A percentile compares a stretch with the other conserved stretches of the same genome.
These are phyloP conservation scores for Syngnathus scovelli DNA, from an alignment of 2,113 vertebrate genomes.

Conservation along the genomic window DNA sequence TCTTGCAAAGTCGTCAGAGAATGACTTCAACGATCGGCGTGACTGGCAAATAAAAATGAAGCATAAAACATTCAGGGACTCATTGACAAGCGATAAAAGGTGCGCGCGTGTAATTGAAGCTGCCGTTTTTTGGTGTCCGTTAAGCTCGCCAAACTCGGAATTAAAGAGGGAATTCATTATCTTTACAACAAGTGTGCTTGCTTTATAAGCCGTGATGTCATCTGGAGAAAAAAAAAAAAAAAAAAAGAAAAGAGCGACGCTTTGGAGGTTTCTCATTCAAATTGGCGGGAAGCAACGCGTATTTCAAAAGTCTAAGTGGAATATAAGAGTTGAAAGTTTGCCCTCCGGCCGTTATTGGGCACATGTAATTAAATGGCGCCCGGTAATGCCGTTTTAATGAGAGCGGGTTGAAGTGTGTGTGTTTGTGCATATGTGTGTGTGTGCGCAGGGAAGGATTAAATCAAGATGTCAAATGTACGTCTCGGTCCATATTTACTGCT, in stretches of 20 bases:
- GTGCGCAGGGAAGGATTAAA: slow-evolving; percentile 44
- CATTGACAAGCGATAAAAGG: slow-evolving; percentile 7
- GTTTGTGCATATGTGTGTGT: not conserved
- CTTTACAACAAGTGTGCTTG: slow-evolving; percentile 25
- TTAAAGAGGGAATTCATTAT: slow-evolving; percentile 39
- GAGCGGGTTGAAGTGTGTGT: slow-evolving; percentile 11
- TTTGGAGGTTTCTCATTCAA: too few relatives aligned
- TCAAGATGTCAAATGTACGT: slow-evolving; percentile 65
- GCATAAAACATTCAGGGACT: slow-evolving; percentile 9
- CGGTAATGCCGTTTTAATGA: slow-evolving; percentile 63
- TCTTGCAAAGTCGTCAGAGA: not conserved
- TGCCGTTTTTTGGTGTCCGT: slow-evolving; percentile 2
- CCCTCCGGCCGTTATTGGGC: slow-evolving; percentile 51
- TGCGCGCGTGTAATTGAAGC: slow-evolving; percentile 1
- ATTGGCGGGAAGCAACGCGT: slow-evolving; percentile 37
- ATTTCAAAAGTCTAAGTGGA: slow-evolving; percentile 53
- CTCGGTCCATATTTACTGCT: slow-evolving; percentile 59
- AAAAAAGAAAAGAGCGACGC: too few relatives aligned
- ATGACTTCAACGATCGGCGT: not conserved
- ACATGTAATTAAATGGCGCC: slow-evolving; percentile 59
- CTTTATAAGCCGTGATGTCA: slow-evolving; percentile 18
- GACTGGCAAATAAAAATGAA: not conserved
- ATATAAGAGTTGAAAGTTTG: slow-evolving; percentile 49
- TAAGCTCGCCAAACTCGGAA: slow-evolving; percentile 29
- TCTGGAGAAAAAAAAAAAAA: not conserved